Base-by-base conservation (phyloP, 1,140 invertebrate species). In the Saccostrea cuccullata region DNA sequence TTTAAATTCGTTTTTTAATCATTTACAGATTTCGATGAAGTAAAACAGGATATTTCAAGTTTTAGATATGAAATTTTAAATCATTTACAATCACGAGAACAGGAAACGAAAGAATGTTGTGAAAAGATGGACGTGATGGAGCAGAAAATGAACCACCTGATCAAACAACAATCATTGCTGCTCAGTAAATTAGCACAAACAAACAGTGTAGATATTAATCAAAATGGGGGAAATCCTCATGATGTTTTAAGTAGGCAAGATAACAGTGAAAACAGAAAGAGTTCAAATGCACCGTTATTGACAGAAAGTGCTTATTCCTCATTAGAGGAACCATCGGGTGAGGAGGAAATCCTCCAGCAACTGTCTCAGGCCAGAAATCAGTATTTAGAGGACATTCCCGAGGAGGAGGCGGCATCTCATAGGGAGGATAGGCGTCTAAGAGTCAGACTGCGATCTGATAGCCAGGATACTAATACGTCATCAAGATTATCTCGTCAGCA, bases 11-110 rank as follows among this genome's bases (percentile, higher is more conserved):
- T 67, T 73, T 55, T 6, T 86, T 83, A 55, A 67, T 87, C 88
- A 85, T 90, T 89, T 89, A 89, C 87, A 84, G 92, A 92, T 73
- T 92, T 92, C 86, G 92, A 93, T 58, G 92, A 93, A 82, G 70
- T 93, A 0, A 93, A 93, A 82, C 92, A 93, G 55, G 92, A 93
- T 85, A 93, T 93, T 13, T 92, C 92, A 13, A 93, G 92, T 84
- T 93, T 93, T 82, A 87, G 92, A 20, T 93, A 92, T 56, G 92
- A 93, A 84, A 92, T 93, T 91, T 83, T 93, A 55, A 93, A 92
- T 85, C 91, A 93, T 83, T 77, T 92, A 47, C 55, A 88, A 55
- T 88, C 87, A 9, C 86, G 90, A 0, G 89, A 93, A 30, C 82
- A 64, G 13, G 89, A 91, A 36, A 89, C 84, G 13, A 83, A 86